Percentiles rank a stretch among this genome's conserved stretches.
Conservation (phyloP, 1,140 invertebrate species). For the Drosophila rhopaloa region DNA sequence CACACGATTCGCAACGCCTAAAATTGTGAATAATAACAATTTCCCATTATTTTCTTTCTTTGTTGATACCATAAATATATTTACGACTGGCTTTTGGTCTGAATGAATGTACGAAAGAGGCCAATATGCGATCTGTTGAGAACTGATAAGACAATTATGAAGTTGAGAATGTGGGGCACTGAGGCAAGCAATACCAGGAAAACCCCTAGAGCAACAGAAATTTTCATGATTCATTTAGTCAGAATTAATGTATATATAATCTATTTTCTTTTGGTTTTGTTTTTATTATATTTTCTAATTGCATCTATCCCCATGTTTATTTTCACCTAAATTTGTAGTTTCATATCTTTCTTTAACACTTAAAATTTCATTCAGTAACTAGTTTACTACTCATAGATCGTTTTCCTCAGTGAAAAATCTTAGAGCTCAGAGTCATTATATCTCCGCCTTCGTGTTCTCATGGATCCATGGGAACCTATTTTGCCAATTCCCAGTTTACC, state of each 20-base stretch:
- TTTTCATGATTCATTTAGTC: constrained; percentile 13
- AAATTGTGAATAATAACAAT: constrained; percentile 49
- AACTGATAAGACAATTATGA: constrained; percentile 26
- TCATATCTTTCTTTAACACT: too few relatives aligned
- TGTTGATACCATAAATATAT: constrained; percentile 23
- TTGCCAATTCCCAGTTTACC: constrained; percentile 38
- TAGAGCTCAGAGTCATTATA: not conserved
- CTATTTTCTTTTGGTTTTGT: too few relatives aligned
- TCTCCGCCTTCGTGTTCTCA: constrained; percentile 3
- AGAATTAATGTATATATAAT: not conserved
- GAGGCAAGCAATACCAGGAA: constrained; percentile 8
- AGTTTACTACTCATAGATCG: too few relatives aligned
- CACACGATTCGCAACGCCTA: constrained; percentile 60
- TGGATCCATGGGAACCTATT: constrained; percentile 34
- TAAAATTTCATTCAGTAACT: too few relatives aligned
- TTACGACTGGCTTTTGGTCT: constrained; percentile 6
- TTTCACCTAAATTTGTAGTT: too few relatives aligned
- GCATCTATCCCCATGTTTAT: too few relatives aligned
- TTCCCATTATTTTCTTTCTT: constrained; percentile 58
- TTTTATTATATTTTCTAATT: not conserved
- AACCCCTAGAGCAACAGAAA: not conserved
- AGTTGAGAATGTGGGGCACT: constrained; percentile 17
- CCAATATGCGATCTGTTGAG: constrained; percentile 14
- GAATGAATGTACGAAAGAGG: constrained; percentile 20
- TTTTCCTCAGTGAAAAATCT: constrained; percentile 2